Evolutionary conservation across 1,140 invertebrate genomes (phyloP).

Genomic region (Drosophila virilis): DNA sequence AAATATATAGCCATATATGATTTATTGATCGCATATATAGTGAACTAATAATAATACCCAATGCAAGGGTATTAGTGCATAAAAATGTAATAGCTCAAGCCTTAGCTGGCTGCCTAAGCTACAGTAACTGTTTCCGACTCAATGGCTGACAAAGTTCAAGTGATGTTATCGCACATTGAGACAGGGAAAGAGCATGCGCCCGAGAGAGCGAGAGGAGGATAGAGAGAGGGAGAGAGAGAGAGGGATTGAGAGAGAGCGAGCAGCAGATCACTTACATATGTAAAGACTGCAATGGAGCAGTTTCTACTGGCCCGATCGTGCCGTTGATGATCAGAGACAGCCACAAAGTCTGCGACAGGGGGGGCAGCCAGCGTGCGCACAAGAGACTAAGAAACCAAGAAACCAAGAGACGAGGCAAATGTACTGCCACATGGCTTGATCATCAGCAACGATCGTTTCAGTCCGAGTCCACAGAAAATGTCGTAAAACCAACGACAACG

Average conservation of each 20-base stretch:
- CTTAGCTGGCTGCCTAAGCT: background rate
- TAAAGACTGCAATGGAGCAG: slow-evolving; percentile 45
- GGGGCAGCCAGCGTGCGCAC: too few relatives aligned
- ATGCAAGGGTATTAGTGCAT: slow-evolving; percentile 4
- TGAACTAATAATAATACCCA: background rate
- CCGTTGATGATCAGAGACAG: slow-evolving; percentile 55
- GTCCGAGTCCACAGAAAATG: slow-evolving; percentile 43
- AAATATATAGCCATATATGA: background rate
- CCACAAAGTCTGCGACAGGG: background rate
- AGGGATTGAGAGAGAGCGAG: slow-evolving; percentile 14
- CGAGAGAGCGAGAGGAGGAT: slow-evolving; percentile 9
- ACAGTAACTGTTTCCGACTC: slow-evolving; percentile 35
- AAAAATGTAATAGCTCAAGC: slow-evolving; percentile 40
- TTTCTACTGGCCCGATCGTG: slow-evolving; percentile 60
- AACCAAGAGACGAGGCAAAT: slow-evolving; percentile 13
- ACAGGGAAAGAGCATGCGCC: background rate
- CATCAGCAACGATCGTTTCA: slow-evolving; percentile 41
- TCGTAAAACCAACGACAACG: slow-evolving; percentile 41
- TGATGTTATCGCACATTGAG: slow-evolving; percentile 59
- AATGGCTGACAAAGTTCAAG: slow-evolving; percentile 56
- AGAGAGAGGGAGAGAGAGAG: slow-evolving; percentile 25
- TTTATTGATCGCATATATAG: background rate
- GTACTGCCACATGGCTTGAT: slow-evolving; percentile 42
- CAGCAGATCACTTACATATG: slow-evolving; percentile 43
- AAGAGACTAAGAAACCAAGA: slow-evolving; percentile 22